A percentile compares a stretch with the other conserved stretches of the same genome.
Conservation (phyloP, 2,113 vertebrate species). For the Microtus montanus region DNA sequence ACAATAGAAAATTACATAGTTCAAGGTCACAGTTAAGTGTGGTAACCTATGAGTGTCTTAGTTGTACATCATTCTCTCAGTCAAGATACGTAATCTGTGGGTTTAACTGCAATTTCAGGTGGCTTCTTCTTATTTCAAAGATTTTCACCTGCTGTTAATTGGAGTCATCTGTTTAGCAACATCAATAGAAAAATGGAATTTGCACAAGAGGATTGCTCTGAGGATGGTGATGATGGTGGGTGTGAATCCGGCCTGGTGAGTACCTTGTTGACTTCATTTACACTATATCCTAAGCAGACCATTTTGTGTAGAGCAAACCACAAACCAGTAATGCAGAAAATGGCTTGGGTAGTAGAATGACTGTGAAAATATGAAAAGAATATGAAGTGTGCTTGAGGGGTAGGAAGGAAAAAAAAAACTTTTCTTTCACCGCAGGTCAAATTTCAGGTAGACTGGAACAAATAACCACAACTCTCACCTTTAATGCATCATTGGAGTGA, state of each 20-base stretch:
- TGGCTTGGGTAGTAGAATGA: constrained; percentile 33
- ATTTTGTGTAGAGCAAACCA: constrained; percentile 50
- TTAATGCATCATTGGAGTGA: background rate
- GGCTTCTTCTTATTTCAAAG: constrained; percentile 93
- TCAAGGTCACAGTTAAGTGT: constrained; percentile 56
- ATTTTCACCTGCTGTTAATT: constrained; percentile 93
- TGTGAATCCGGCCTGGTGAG: constrained; percentile 93
- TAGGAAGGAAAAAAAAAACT: background rate
- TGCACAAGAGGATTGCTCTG: constrained; percentile 94
- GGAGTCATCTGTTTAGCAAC: constrained; percentile 95
- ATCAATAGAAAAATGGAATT: constrained; percentile 96
- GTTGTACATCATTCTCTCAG: background rate
- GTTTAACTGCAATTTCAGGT: constrained; percentile 87
- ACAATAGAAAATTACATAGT: background rate
- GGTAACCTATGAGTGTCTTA: constrained; percentile 3
- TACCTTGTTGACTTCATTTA: constrained; percentile 36
- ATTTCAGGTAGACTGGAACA: constrained; percentile 50
- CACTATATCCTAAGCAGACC: constrained; percentile 29
- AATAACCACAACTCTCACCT: background rate
- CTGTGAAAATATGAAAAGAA: constrained; percentile 57
- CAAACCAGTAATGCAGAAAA: background rate
- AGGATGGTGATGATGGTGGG: constrained; percentile 93
- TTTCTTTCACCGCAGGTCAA: constrained; percentile 61
- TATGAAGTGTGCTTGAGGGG: constrained; percentile 17
- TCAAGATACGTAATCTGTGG: background rate